Evolutionary conservation across 2,113 vertebrate species (phyloP), one percentile per base, ranked within the genome.

Genomic region (Anhinga anhinga): DNA sequence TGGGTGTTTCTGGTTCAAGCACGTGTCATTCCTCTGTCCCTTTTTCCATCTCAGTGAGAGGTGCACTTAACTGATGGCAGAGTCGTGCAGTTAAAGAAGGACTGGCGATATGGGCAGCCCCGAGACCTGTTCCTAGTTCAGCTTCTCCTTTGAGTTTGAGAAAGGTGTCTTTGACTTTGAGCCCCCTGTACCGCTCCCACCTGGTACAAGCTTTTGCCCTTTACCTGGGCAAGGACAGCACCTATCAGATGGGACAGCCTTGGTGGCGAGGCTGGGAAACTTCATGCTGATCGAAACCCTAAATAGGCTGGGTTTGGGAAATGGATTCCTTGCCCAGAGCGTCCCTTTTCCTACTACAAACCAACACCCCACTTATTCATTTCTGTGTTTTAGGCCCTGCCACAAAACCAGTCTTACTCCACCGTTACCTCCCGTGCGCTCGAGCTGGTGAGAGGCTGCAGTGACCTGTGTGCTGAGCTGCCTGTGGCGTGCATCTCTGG

Each of bases 351-450:
- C 36, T 47, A 7, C 47, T 32, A 20, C 44, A 71, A 74, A 18
- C 23, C 47, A 77, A 21, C 52, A 25, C 13, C 10, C 2, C 12
- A 5, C 21, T 19, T 20, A 10, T 7, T 58, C 1, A 38, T 10
- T 38, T 32, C 23, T 38, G 0, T 9, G 76, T 70, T 15, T 25
- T 38, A 29, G 12, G 36, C 26, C 8, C 19, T 13, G 4, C 50
- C 34, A 36, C 25, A 27, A n/a, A 55, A n/a, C n/a, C n/a, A n/a
- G n/a, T 15, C 30, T 40, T 5, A 7, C 9, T 65, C 20, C 34
- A 1, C 34, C 36, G 20, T 44, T 29, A 29, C 10, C 36, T 55
- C 18, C 0, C 11, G 56, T 40, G 23, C 3, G 0, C 0, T 21
- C 50, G 9, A 53, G 14, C 6, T 55, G 16, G 10, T 11, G 2